A percentile compares a stretch with the other conserved stretches of the same genome.
Conservation (phyloP, 2,888 invertebrate genomes). For the Bursaphelenchus okinawaensis region DNA sequence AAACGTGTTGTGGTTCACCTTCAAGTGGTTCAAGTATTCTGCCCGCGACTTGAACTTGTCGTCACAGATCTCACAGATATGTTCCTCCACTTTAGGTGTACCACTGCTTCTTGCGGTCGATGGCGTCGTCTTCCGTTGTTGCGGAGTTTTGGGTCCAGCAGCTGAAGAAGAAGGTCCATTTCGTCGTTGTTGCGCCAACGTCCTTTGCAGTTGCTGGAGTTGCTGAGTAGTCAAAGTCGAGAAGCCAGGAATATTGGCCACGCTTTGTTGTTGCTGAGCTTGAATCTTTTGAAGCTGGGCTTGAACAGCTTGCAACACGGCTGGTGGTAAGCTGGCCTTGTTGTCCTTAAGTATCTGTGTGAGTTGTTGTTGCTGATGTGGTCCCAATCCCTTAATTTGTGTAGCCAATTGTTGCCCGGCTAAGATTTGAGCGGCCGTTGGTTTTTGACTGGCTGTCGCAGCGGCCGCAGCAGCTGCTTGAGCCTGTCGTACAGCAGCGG, state of each 20-base stretch:
- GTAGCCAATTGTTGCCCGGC: slow-evolving; percentile 13
- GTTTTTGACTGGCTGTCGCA: slow-evolving; percentile 8
- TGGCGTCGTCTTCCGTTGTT: not conserved
- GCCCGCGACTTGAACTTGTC: slow-evolving; percentile 30
- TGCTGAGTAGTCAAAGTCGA: slow-evolving; percentile 9
- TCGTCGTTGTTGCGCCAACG: slow-evolving; percentile 4
- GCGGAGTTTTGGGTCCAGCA: not conserved
- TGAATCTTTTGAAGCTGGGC: slow-evolving; percentile 8
- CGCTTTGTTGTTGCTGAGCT: not conserved
- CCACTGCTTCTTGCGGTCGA: slow-evolving; percentile 3
- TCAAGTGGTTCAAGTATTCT: slow-evolving; percentile 37
- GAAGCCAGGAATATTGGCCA: not conserved
- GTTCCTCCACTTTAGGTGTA: slow-evolving; percentile 5
- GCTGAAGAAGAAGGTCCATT: not conserved
- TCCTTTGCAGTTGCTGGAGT: slow-evolving; percentile 16
- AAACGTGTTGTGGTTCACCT: slow-evolving; percentile 46
- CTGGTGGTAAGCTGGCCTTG: not conserved
- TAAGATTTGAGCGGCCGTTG: slow-evolving; percentile 6
- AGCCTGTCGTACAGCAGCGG: slow-evolving; percentile 9
- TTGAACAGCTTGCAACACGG: slow-evolving; percentile 3
- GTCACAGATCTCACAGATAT: slow-evolving; percentile 53
- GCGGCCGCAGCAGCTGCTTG: slow-evolving; percentile 3
- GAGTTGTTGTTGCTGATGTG: slow-evolving; percentile 15
- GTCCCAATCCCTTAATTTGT: slow-evolving; percentile 4
- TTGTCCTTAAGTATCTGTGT: not conserved